A percentile compares a stretch with the other conserved stretches of the same genome.
phyloP scores from a whole-genome alignment of 2,888 invertebrate genomes.

The Petrophora chlorosata region DNA sequence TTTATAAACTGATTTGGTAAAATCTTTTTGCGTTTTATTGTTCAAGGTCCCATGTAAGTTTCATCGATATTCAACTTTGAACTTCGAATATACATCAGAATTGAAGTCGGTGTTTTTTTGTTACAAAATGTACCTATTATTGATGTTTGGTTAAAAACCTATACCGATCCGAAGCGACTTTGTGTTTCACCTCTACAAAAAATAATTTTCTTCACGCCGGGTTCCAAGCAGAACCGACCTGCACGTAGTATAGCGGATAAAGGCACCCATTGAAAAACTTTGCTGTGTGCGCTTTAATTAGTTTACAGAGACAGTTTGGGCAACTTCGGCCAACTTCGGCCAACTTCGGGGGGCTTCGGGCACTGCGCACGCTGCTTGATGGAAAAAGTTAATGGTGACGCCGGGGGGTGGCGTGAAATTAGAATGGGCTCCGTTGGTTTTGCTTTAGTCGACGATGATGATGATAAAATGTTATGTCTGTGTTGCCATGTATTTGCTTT shows the following conservation, averaged over 20 bases:
- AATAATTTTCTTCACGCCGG: neutral
- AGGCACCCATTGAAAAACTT: conserved; percentile 60
- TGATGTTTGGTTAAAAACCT: too few relatives aligned
- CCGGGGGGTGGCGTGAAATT: neutral
- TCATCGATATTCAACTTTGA: too few relatives aligned
- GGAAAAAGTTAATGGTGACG: conserved; percentile 25
- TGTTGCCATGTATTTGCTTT: too few relatives aligned
- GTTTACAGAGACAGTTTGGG: conserved; percentile 44
- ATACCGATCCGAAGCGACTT: too few relatives aligned
- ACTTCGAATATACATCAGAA: too few relatives aligned
- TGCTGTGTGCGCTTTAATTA: conserved; percentile 61
- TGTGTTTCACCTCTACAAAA: too few relatives aligned
- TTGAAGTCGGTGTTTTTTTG: too few relatives aligned
- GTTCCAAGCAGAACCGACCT: conserved; percentile 6
- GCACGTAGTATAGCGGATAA: conserved; percentile 14
- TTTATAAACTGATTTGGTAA: too few relatives aligned
- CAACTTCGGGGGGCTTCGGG: conserved; percentile 22
- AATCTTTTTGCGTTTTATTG: too few relatives aligned
- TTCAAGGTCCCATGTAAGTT: too few relatives aligned
- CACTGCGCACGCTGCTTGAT: conserved; percentile 28
- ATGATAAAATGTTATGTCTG: too few relatives aligned
- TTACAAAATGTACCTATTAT: too few relatives aligned
- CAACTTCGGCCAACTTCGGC: conserved; percentile 21
- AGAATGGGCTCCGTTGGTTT: neutral
- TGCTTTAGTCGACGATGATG: neutral